phyloP scores from a whole-genome alignment of 2,797 vertebrate genomes.

The Nasua narica region DNA sequence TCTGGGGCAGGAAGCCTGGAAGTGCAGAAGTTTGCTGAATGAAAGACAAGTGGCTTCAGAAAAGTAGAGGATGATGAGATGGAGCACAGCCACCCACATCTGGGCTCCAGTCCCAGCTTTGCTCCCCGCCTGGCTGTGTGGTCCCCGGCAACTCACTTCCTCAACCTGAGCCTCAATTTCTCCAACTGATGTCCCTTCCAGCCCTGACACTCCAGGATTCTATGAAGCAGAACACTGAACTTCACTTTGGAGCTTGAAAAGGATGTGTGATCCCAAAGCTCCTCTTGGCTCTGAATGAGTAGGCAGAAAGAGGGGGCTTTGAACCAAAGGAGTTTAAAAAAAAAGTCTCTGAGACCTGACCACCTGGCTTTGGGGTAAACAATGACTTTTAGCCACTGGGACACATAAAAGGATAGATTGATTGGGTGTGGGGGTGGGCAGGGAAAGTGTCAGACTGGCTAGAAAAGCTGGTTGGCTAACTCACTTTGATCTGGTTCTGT shows the following conservation, averaged over 20 bases:
- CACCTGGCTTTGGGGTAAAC: background rate
- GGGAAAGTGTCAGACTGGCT: background rate
- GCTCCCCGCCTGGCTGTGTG: background rate
- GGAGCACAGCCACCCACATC: background rate
- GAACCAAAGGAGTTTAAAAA: background rate
- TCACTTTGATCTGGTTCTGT: background rate
- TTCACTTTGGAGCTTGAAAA: background rate
- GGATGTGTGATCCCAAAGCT: background rate
- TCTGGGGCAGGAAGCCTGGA: conserved; percentile 46
- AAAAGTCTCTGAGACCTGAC: background rate
- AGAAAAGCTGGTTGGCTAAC: background rate
- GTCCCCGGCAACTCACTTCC: background rate
- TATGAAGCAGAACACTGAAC: background rate
- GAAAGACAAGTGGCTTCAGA: conserved; percentile 15
- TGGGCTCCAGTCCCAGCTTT: background rate
- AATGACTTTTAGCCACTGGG: background rate
- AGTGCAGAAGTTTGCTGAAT: conserved; percentile 28
- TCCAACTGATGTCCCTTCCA: background rate
- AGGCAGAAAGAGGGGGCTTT: background rate
- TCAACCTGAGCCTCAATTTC: background rate
- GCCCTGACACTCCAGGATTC: background rate
- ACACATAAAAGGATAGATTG: background rate
- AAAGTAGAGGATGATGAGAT: background rate
- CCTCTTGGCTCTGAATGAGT: background rate
- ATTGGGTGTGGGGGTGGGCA: background rate